A percentile compares a stretch with the other conserved stretches of the same genome.
These are phyloP conservation scores for Caenorhabditis sp. DNA, from an alignment of 2,888 invertebrate species.

Conservation along the genomic window DNA sequence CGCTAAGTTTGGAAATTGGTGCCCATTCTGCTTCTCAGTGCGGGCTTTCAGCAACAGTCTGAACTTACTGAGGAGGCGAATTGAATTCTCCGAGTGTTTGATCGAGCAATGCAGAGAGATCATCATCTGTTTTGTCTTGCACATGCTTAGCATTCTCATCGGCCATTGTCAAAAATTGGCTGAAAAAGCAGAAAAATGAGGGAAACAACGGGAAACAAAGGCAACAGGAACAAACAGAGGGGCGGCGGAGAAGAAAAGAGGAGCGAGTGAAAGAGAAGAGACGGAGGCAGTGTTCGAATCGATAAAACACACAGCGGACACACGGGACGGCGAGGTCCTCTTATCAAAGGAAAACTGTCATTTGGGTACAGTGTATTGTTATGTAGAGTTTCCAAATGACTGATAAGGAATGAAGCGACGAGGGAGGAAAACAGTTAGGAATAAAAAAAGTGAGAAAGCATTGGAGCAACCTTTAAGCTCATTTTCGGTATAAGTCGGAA, in stretches of 20 bases:
- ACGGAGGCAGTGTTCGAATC: constrained; percentile 9
- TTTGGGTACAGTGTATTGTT: no score
- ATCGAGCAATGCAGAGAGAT: constrained; percentile 58
- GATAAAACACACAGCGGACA: constrained; percentile 41
- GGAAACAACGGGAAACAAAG: not conserved
- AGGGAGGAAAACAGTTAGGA: no score
- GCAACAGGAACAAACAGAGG: not conserved
- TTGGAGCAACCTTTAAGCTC: no score
- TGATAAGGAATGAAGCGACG: no score
- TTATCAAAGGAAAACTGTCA: constrained; percentile 27
- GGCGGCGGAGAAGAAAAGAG: not conserved
- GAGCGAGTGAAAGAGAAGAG: not conserved
- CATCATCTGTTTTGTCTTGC: constrained; percentile 44
- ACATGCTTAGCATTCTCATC: constrained; percentile 14
- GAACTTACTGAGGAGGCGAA: constrained; percentile 43
- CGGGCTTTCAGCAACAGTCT: no score
- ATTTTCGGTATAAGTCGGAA: no score
- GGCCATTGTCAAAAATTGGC: constrained; percentile 36
- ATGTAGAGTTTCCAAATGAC: no score
- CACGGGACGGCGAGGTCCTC: not conserved
- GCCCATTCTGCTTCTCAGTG: no score
- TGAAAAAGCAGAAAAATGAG: not conserved
- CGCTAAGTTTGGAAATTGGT: no score
- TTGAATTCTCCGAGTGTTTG: constrained; percentile 55
- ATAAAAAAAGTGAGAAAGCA: no score